These are phyloP conservation scores for Oncorhynchus gorbuscha DNA, from an alignment of 2,113 vertebrate genomes.

Conservation along the genomic window DNA sequence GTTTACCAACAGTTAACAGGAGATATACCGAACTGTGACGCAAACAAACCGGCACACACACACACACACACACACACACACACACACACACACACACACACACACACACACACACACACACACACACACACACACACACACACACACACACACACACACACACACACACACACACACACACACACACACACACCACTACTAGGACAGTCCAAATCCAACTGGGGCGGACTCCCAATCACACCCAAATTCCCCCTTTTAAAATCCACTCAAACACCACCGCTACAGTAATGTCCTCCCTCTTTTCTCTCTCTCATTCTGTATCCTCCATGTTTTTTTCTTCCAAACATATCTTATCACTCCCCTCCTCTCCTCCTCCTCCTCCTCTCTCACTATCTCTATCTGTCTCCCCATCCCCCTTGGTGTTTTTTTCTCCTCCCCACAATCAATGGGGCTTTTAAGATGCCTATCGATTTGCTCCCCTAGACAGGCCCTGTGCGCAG, in stretches of 20 bases:
- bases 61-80: neutral
- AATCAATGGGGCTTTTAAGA: conserved; percentile 86
- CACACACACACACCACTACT: neutral
- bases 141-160: too few species aligned
- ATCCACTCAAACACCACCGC: conserved; percentile 44
- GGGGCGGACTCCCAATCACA: conserved; percentile 31
- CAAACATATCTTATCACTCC: conserved; percentile 60
- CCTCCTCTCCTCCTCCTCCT: conserved; percentile 42
- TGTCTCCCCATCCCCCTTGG: conserved; percentile 75
- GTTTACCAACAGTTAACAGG: neutral
- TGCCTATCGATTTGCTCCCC: conserved; percentile 83
- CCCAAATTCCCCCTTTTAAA: conserved; percentile 27
- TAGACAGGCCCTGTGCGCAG: conserved; percentile 75
- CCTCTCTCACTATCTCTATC: conserved; percentile 65
- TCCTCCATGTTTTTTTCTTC: conserved; percentile 53
- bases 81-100: neutral
- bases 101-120: neutral
- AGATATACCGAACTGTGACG: neutral
- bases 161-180: neutral
- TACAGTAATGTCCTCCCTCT: conserved; percentile 36
- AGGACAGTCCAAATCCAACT: conserved; percentile 3
- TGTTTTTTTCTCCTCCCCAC: conserved; percentile 73
- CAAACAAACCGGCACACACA: neutral
- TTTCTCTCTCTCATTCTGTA: conserved; percentile 37
- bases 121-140: neutral